Evolutionary conservation across 1,140 invertebrate species (phyloP).

Genomic region (Potamilus streckersoni): DNA sequence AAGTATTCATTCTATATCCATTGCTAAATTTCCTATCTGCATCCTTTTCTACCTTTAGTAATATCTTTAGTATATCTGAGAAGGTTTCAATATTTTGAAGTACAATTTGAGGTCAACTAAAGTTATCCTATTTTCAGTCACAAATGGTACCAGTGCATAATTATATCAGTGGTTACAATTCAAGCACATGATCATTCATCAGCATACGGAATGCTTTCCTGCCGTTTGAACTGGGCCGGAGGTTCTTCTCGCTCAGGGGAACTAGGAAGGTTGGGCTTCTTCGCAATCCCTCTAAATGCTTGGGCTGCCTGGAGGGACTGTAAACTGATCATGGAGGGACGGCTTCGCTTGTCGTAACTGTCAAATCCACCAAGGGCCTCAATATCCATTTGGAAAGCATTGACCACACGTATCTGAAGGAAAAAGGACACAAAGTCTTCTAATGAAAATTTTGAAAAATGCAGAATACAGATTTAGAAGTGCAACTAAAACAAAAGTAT

Average conservation of each 20-base stretch:
- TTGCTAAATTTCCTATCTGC: no score
- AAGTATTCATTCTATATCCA: no score
- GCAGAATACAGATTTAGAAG: no score
- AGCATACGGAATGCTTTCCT: conserved; percentile 64
- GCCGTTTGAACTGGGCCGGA: conserved; percentile 50
- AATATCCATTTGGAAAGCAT: conserved; percentile 98
- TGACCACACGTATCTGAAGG: conserved; percentile 97
- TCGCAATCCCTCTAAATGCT: conserved; percentile 42
- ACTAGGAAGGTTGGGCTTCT: conserved; percentile 59
- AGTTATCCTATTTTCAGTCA: no score
- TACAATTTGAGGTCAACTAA: no score
- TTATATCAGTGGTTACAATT: no score
- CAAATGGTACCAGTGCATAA: no score
- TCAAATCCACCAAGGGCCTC: conserved; percentile 79
- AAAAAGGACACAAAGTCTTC: conserved; percentile 40
- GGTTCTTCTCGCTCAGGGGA: conserved; percentile 59
- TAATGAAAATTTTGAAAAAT: no score
- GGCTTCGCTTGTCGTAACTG: conserved; percentile 78
- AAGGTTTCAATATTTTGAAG: no score
- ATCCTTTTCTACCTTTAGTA: no score
- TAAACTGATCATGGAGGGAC: conserved; percentile 64
- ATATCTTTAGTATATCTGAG: no score
- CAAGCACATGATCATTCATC: conserved; percentile 45
- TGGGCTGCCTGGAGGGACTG: conserved; percentile 59
- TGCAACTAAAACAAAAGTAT: no score